These are phyloP conservation scores for Abscondita cerata DNA, from an alignment of 2,888 invertebrate genomes.

Conservation along the genomic window DNA sequence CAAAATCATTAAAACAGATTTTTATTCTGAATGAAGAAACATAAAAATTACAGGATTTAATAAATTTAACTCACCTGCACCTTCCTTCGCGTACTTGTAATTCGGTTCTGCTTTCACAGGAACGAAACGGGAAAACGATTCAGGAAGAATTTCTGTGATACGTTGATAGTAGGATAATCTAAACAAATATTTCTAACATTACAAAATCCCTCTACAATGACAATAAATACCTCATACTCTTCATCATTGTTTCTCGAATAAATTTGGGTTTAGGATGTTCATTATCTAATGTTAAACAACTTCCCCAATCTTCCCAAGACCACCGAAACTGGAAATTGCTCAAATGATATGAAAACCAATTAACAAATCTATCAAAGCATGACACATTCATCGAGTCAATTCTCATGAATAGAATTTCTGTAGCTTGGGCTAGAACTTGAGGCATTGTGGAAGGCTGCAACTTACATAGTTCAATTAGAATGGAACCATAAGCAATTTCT, in stretches of 20 bases:
- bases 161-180: conserved; percentile 94
- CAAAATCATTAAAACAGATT: too few relatives aligned
- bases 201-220: too few relatives aligned
- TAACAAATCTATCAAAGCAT: conserved; percentile 94
- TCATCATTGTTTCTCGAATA: conserved; percentile 88
- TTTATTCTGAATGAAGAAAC: too few relatives aligned
- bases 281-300: conserved; percentile 79
- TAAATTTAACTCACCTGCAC: too few relatives aligned
- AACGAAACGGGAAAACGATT: conserved; percentile 81
- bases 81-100: conserved; percentile 91
- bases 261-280: conserved; percentile 96
- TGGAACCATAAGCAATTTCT: conserved; percentile 93
- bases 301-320: conserved; percentile 98
- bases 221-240: conserved; percentile 89
- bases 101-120: conserved; percentile 86
- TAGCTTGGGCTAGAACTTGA: conserved; percentile 96
- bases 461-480: conserved; percentile 96
- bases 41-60: too few relatives aligned
- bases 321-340: conserved; percentile 99
- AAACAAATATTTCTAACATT: background rate
- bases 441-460: conserved; percentile 97
- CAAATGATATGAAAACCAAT: conserved; percentile 98
- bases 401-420: conserved; percentile 94
- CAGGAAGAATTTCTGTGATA: conserved; percentile 91
- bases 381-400: conserved; percentile 97